Conservation (phyloP, 2,888 invertebrate species). For the Lepetodrilus schrolli region DNA sequence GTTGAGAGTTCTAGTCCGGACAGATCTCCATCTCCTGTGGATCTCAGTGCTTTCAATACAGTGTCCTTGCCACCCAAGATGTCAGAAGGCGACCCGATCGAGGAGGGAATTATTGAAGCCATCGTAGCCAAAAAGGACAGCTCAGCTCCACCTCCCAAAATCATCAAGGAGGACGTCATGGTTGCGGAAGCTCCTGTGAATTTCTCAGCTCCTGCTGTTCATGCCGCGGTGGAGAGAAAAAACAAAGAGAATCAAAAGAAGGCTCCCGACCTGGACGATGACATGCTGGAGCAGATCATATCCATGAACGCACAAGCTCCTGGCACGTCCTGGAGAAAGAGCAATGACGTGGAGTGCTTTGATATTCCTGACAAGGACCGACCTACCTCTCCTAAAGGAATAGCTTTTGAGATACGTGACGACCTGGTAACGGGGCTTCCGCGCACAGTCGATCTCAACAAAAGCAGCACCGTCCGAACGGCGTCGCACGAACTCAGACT, state of each 20-base stretch:
- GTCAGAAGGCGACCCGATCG: constrained; percentile 41
- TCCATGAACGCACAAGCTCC: constrained; percentile 44
- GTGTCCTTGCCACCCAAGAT: constrained; percentile 34
- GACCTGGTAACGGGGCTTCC: constrained; percentile 53
- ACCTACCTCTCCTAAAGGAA: constrained; percentile 45
- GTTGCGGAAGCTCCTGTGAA: not conserved
- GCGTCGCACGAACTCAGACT: constrained; percentile 27
- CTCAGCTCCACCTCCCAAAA: constrained; percentile 5
- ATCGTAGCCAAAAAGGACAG: constrained; percentile 41
- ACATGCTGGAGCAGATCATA: constrained; percentile 37
- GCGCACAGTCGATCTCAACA: constrained; percentile 41
- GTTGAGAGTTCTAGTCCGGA: not conserved
- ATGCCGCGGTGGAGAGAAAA: constrained; percentile 17
- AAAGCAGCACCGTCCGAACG: constrained; percentile 26
- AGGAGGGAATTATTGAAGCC: constrained; percentile 55
- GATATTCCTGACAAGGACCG: constrained; percentile 36
- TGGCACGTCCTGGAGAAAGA: constrained; percentile 33
- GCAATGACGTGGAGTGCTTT: constrained; percentile 29
- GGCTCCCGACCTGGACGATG: constrained; percentile 31
- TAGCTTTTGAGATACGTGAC: constrained; percentile 62
- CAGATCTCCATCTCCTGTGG: constrained; percentile 15
- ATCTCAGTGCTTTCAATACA: not conserved
- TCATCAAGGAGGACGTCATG: not conserved
- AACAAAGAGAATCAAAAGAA: constrained; percentile 15
- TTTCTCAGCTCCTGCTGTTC: not conserved